These are phyloP conservation scores for Sakesphorus luctuosus DNA, from an alignment of 2,113 vertebrate species.

Conservation along the genomic window DNA sequence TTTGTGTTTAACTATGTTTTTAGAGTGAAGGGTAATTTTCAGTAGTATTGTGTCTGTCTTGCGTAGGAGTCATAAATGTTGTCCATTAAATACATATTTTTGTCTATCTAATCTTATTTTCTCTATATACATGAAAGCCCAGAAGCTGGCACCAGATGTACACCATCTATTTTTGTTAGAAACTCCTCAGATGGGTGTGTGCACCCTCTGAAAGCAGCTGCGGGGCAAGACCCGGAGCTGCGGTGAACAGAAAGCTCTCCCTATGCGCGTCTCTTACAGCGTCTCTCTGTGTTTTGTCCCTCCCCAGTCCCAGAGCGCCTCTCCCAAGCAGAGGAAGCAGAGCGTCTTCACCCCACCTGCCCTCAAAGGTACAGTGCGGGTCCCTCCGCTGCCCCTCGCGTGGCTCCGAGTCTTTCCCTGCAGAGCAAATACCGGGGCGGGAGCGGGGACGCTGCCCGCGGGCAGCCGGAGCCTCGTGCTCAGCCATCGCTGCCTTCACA, in stretches of 20 bases:
- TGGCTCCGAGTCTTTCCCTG: neutral
- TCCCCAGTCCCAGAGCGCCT: conserved; percentile 75
- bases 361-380: conserved; percentile 88
- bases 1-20: neutral
- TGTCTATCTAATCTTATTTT: neutral
- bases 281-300: conserved; percentile 4
- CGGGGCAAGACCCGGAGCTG: neutral
- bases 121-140: neutral
- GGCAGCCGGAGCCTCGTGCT: accelerated
- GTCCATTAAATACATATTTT: neutral
- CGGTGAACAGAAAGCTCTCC: accelerated
- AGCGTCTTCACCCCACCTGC: conserved; percentile 85
- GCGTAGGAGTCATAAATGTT: neutral
- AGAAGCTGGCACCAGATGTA: neutral
- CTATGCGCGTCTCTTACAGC: accelerated
- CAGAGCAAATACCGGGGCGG: accelerated
- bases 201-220: neutral
- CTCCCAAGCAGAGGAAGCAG: conserved; percentile 90
- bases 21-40: neutral
- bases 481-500: accelerated
- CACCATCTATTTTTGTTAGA: accelerated
- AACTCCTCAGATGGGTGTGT: neutral
- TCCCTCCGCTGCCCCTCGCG: neutral
- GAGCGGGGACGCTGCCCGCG: accelerated
- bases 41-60: neutral